These are phyloP conservation scores for Glyphotaelius pellucidus DNA, from an alignment of 2,888 invertebrate species.

Conservation along the genomic window DNA sequence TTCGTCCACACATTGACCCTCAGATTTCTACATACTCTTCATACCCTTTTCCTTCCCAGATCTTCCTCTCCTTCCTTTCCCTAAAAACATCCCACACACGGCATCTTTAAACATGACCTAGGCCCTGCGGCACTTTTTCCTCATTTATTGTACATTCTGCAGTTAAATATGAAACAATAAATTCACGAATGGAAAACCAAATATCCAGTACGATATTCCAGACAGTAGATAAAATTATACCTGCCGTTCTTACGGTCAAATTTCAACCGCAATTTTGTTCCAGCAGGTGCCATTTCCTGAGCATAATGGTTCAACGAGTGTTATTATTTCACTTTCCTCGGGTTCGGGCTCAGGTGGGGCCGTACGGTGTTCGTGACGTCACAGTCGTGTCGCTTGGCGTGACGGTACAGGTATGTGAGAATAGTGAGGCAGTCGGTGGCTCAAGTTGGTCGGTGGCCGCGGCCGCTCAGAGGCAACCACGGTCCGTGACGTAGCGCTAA, in stretches of 20 bases:
- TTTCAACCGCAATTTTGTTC: neutral
- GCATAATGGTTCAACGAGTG: slow-evolving; percentile 12
- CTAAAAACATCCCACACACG: no score
- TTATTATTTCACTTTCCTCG: slow-evolving; percentile 44
- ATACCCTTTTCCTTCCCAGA: no score
- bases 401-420: slow-evolving; percentile 40
- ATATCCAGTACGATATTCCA: no score
- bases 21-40: no score
- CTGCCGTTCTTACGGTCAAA: neutral
- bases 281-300: neutral
- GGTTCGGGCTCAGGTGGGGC: neutral
- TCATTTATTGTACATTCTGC: no score
- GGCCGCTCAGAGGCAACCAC: neutral
- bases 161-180: no score
- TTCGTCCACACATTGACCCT: no score
- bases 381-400: slow-evolving; percentile 46
- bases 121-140: no score
- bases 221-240: neutral
- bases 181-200: no score
- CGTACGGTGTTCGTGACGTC: slow-evolving; percentile 57
- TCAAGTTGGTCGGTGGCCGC: neutral
- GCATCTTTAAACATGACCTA: no score
- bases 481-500: slow-evolving; percentile 60
- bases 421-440: neutral
- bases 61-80: no score